Evolutionary conservation across 92 coral and sea anemone species (phyloP).

Genomic region (Diadumene lineata): DNA sequence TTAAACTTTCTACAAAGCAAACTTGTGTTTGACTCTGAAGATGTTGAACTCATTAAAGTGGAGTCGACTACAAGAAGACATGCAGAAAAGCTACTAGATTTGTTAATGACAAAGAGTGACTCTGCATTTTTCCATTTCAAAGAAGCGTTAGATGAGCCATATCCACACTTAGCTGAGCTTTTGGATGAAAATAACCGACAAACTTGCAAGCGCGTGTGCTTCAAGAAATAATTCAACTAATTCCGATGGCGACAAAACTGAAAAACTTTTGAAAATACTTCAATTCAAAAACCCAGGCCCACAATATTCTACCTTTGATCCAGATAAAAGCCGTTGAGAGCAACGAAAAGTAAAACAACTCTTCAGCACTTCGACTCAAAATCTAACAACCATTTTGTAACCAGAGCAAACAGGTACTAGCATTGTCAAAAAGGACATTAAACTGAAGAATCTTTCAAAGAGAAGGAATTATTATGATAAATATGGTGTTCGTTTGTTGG

Average conservation of each 20-base stretch:
- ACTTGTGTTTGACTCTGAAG: slow-evolving; percentile 81
- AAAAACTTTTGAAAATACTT: slow-evolving; percentile 76
- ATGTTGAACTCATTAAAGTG: slow-evolving; percentile 74
- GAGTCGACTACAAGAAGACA: slow-evolving; percentile 75
- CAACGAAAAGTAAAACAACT: slow-evolving; percentile 85
- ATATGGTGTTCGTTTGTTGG: slow-evolving; percentile 77
- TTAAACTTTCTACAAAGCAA: slow-evolving; percentile 68
- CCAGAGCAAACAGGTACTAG: slow-evolving; percentile 15
- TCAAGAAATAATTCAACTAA: slow-evolving; percentile 52
- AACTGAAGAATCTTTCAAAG: slow-evolving; percentile 29
- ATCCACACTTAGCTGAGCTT: slow-evolving; percentile 85
- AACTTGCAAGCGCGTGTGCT: slow-evolving; percentile 6
- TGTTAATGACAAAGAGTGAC: slow-evolving; percentile 75
- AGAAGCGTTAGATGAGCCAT: slow-evolving; percentile 68
- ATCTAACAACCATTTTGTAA: slow-evolving; percentile 14
- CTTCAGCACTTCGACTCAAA: slow-evolving; percentile 34
- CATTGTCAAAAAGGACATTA: slow-evolving; percentile 4
- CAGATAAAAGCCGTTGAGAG: slow-evolving; percentile 86
- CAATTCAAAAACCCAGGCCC: slow-evolving; percentile 95
- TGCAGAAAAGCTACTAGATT: slow-evolving; percentile 85
- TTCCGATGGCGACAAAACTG: slow-evolving; percentile 74
- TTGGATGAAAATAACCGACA: slow-evolving; percentile 55
- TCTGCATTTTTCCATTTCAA: slow-evolving; percentile 81
- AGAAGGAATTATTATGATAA: slow-evolving; percentile 72
- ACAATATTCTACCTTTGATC: slow-evolving; percentile 76